Percentiles rank a stretch among this genome's conserved stretches.
Conservation (phyloP, 1,140 invertebrate species). For the Melanaphis sacchari region DNA sequence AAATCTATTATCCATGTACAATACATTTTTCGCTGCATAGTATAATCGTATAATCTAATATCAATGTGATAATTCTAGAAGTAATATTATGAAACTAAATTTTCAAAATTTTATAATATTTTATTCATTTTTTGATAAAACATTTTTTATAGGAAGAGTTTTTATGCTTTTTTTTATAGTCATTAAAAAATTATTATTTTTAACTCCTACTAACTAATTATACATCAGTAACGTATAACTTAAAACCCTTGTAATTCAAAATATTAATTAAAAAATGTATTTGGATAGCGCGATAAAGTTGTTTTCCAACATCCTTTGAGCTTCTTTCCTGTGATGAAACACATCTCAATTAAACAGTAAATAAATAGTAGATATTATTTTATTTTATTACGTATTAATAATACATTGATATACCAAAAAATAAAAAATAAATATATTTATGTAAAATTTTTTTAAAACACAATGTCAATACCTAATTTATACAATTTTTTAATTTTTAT, state of each 20-base stretch:
- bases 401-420: background rate
- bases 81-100: background rate
- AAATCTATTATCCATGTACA: background rate
- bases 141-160: background rate
- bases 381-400: background rate
- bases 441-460: background rate
- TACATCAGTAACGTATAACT: background rate
- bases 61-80: too few relatives aligned
- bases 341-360: too few relatives aligned
- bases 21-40: too few relatives aligned
- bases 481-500: too few relatives aligned
- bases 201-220: background rate
- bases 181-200: background rate
- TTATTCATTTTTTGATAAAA: too few relatives aligned
- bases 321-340: background rate
- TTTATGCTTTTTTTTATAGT: background rate
- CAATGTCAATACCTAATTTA: background rate
- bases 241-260: background rate
- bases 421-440: background rate
- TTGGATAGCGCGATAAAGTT: background rate
- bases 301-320: background rate
- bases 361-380: too few relatives aligned
- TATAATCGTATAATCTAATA: too few relatives aligned
- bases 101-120: background rate
- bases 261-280: background rate